Percentiles rank a stretch among this genome's conserved stretches.
phyloP scores from a whole-genome alignment of 2,797 vertebrate species.

The Rhinella marina region DNA sequence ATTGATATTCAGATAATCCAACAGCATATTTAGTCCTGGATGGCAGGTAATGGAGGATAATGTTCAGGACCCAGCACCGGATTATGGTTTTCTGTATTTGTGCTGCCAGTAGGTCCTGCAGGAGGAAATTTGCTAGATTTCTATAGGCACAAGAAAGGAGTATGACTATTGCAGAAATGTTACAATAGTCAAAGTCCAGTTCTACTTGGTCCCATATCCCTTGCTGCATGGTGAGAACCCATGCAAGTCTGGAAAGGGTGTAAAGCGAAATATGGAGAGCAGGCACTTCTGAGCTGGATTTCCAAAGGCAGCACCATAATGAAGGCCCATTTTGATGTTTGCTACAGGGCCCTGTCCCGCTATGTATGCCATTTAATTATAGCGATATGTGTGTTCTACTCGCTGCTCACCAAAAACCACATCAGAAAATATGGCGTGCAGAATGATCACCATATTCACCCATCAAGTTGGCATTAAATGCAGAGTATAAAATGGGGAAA shows the following conservation, averaged over 20 bases:
- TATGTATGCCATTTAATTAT: not conserved
- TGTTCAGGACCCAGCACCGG: not conserved
- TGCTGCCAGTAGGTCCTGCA: not conserved
- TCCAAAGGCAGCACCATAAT: not conserved
- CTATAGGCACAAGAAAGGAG: no score
- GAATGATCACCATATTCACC: not conserved
- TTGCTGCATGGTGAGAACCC: not conserved
- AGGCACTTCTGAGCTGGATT: not conserved
- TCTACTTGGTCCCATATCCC: not conserved
- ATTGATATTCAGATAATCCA: not conserved
- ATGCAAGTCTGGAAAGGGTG: not conserved
- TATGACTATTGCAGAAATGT: no score
- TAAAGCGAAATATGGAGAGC: not conserved
- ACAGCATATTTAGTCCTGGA: not conserved
- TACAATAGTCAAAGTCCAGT: no score
- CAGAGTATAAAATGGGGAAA: not conserved
- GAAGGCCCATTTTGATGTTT: not conserved
- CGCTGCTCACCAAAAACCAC: not conserved
- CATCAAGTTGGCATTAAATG: not conserved
- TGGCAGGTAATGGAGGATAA: not conserved
- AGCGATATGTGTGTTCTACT: not conserved
- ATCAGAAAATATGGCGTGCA: not conserved
- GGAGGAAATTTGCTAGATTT: not conserved
- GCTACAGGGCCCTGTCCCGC: not conserved
- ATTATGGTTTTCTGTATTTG: not conserved